Conservation (phyloP, 2,888 invertebrate species). For the Panopea generosa region DNA sequence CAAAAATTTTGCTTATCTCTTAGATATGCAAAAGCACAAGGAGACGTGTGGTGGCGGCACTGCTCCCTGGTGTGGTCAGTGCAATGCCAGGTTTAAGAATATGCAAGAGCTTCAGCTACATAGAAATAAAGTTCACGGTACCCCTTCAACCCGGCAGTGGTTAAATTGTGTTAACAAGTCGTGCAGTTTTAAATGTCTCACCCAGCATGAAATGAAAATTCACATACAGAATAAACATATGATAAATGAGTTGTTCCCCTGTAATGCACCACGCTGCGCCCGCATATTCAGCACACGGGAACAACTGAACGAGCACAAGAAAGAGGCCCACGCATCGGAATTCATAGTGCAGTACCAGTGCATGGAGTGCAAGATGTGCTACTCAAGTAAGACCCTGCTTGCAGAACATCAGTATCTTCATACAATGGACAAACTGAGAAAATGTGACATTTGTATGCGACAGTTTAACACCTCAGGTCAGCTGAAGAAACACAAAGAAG, state of each 20-base stretch:
- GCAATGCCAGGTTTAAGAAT: slow-evolving; percentile 24
- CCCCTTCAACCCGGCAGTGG: slow-evolving; percentile 27
- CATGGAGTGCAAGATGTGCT: slow-evolving; percentile 59
- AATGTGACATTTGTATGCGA: slow-evolving; percentile 58
- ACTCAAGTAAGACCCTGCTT: slow-evolving; percentile 53
- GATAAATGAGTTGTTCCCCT: slow-evolving; percentile 40
- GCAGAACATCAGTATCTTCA: slow-evolving; percentile 63
- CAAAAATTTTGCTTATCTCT: slow-evolving; percentile 30
- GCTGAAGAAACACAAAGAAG: slow-evolving; percentile 51
- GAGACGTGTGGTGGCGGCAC: slow-evolving; percentile 26
- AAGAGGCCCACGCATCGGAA: slow-evolving; percentile 49
- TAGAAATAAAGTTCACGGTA: slow-evolving; percentile 18
- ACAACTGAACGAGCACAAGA: slow-evolving; percentile 48
- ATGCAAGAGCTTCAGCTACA: slow-evolving; percentile 32
- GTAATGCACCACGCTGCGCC: slow-evolving; percentile 50
- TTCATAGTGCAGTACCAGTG: slow-evolving; percentile 64
- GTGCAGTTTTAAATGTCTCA: slow-evolving; percentile 47
- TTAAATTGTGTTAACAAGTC: slow-evolving; percentile 31
- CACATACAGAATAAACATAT: slow-evolving; percentile 44
- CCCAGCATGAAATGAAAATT: slow-evolving; percentile 49
- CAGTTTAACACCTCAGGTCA: slow-evolving; percentile 38
- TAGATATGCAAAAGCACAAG: slow-evolving; percentile 53
- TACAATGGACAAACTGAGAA: slow-evolving; percentile 50
- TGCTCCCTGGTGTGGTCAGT: slow-evolving; percentile 27
- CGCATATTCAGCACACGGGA: slow-evolving; percentile 43